A percentile compares a stretch with the other conserved stretches of the same genome.
phyloP scores from a whole-genome alignment of 2,888 invertebrate genomes.

The Rhagium mordax region DNA sequence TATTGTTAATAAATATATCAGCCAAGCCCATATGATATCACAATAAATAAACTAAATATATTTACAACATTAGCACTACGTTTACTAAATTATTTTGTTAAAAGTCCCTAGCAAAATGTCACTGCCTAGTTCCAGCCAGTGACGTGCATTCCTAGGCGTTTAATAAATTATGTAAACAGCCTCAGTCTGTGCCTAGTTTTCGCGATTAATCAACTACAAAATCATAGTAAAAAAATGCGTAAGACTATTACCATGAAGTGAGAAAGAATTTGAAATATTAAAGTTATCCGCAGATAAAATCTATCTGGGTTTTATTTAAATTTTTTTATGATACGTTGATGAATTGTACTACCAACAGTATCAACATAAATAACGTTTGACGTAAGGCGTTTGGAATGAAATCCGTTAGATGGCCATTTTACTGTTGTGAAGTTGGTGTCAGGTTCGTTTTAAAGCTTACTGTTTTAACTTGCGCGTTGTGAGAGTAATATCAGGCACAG shows the following conservation, averaged over 20 bases:
- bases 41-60: constrained; percentile 27
- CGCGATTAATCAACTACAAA: background rate
- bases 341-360: background rate
- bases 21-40: constrained; percentile 44
- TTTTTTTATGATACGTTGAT: background rate
- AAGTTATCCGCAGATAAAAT: background rate
- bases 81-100: constrained; percentile 6
- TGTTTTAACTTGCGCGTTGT: background rate
- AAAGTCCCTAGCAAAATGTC: constrained; percentile 30
- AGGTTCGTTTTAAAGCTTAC: background rate
- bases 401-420: background rate
- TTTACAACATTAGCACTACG: constrained; percentile 26
- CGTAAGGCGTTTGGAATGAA: background rate
- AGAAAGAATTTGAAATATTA: background rate
- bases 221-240: background rate
- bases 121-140: background rate
- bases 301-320: background rate
- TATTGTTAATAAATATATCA: constrained; percentile 31
- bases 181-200: too few species aligned
- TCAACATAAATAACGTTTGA: background rate
- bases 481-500: background rate
- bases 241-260: background rate
- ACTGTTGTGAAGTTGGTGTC: too few species aligned
- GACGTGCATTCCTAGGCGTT: background rate
- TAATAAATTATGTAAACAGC: too few species aligned